phyloP scores from a whole-genome alignment of 1,140 invertebrate species.

The Drosophila kurseongensis region DNA sequence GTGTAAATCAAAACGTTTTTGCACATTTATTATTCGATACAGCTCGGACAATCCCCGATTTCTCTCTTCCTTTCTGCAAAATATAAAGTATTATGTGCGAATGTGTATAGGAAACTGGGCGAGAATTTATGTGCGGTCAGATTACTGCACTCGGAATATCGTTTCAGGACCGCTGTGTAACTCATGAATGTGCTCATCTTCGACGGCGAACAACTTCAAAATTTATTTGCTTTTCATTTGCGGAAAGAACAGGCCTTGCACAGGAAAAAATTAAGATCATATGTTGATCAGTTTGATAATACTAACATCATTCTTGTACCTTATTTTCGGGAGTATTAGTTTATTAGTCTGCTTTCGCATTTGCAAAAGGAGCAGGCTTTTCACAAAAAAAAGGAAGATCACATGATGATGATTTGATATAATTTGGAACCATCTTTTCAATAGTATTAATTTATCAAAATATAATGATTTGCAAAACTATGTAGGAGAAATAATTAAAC shows the following conservation, averaged over 20 bases:
- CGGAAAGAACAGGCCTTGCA: neutral
- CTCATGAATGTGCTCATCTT: constrained; percentile 51
- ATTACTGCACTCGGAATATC: constrained; percentile 62
- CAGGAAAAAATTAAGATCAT: neutral
- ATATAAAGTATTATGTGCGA: constrained; percentile 59
- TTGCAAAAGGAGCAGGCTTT: no score
- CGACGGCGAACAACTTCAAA: constrained; percentile 28
- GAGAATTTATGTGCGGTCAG: constrained; percentile 77
- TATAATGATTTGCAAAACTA: no score
- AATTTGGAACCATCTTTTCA: no score
- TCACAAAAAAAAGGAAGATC: no score
- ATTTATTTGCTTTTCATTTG: constrained; percentile 47
- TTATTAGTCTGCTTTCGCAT: no score
- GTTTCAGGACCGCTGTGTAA: constrained; percentile 43
- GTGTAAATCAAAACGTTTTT: constrained; percentile 75
- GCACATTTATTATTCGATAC: constrained; percentile 62
- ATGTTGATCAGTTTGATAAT: no score
- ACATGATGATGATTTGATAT: no score
- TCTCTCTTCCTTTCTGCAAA: neutral
- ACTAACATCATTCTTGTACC: no score
- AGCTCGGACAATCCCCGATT: neutral
- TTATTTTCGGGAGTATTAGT: no score
- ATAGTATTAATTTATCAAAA: no score
- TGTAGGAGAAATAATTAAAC: no score
- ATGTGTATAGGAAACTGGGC: constrained; percentile 43